These are phyloP conservation scores for Erethizon dorsatum DNA, from an alignment of 2,797 vertebrate species.

Conservation along the genomic window DNA sequence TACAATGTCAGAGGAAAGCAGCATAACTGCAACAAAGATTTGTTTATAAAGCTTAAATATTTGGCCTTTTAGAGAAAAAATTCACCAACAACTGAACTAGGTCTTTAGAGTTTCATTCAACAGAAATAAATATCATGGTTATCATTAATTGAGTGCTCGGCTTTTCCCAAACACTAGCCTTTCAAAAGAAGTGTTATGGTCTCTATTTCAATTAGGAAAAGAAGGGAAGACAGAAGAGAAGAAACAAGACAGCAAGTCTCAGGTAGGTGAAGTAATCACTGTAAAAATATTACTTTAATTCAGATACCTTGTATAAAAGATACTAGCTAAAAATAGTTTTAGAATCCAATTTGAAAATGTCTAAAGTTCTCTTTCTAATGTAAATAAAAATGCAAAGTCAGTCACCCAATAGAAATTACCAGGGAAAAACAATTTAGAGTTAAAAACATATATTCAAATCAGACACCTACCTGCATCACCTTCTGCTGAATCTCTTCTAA, in stretches of 20 bases:
- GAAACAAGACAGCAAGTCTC: neutral
- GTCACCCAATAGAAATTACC: neutral
- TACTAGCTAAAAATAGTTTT: neutral
- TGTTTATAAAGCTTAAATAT: neutral
- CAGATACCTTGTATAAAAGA: conserved; percentile 26
- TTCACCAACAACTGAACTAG: neutral
- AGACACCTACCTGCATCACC: conserved; percentile 96
- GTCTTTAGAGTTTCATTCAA: neutral
- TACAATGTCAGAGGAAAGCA: neutral
- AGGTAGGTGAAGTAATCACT: neutral
- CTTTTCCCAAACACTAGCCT: conserved; percentile 34
- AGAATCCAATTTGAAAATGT: neutral
- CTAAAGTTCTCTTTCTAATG: neutral
- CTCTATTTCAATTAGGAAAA: neutral
- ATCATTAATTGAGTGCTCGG: neutral
- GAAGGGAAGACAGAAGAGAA: neutral
- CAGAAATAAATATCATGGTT: neutral
- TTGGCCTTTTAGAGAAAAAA: conserved; percentile 49
- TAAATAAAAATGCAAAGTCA: conserved; percentile 10
- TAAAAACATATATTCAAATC: neutral
- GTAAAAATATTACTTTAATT: conserved; percentile 36
- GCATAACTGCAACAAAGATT: neutral
- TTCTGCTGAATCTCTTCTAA: conserved; percentile 98
- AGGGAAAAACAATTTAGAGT: neutral
- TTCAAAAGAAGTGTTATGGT: neutral